phyloP scores from a whole-genome alignment of 2,888 invertebrate species.

The Athalia circularis region DNA sequence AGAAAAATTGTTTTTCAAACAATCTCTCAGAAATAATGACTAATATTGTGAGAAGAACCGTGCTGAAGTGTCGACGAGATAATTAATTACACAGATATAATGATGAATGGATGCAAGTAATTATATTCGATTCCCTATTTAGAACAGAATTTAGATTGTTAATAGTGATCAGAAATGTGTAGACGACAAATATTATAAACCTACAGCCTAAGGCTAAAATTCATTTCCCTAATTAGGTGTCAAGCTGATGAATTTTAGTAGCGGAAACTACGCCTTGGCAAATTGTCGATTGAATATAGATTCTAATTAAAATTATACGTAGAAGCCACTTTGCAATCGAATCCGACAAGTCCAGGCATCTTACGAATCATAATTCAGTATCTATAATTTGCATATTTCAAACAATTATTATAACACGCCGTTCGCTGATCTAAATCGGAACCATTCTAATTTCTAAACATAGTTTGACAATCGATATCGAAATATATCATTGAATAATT shows the following conservation, averaged over 20 bases:
- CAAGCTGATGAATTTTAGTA: background rate
- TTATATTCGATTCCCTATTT: background rate
- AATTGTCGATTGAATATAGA: too few species aligned
- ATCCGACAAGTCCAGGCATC: constrained; percentile 2
- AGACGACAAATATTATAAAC: background rate
- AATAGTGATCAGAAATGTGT: background rate
- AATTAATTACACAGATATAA: too few species aligned
- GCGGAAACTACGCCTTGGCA: too few species aligned
- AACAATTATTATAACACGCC: constrained; percentile 7
- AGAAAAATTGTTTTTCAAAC: background rate
- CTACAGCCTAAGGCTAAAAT: background rate
- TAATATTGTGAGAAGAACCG: background rate
- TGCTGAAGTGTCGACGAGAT: too few species aligned
- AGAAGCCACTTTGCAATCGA: background rate
- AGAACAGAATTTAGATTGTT: too few species aligned
- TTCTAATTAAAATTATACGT: too few species aligned
- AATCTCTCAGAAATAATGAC: constrained; percentile 6
- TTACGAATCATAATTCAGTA: background rate
- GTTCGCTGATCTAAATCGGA: background rate
- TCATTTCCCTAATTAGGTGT: constrained; percentile 3
- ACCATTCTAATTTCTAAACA: background rate
- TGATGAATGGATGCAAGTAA: background rate
- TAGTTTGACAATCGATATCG: background rate
- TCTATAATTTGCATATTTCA: constrained; percentile 18
- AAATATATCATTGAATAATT: background rate